A percentile compares a stretch with the other conserved stretches of the same genome.
phyloP scores from a whole-genome alignment of 2,888 invertebrate genomes.

The Piscicola geometra region DNA sequence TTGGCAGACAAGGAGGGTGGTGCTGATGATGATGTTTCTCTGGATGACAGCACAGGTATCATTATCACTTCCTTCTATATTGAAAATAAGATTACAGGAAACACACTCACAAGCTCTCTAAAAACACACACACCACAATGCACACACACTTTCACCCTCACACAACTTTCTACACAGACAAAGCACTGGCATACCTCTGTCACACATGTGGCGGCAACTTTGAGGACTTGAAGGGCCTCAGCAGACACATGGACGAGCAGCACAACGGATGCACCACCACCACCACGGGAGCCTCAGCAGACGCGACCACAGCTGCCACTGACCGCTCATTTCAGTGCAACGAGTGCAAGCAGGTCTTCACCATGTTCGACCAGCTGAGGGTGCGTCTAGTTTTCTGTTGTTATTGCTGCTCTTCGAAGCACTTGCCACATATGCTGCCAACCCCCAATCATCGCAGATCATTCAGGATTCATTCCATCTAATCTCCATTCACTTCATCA shows the following conservation, averaged over 20 bases:
- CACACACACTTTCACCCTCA: neutral
- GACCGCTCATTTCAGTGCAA: neutral
- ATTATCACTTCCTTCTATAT: no score
- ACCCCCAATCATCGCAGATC: no score
- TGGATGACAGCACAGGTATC: no score
- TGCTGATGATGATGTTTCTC: neutral
- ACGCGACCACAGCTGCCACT: neutral
- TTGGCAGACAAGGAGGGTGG: neutral
- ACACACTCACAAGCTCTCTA: no score
- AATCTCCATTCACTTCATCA: no score
- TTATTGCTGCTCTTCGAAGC: no score
- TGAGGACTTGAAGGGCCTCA: neutral
- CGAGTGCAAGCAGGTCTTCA: constrained; percentile 20
- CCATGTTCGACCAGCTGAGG: constrained; percentile 32
- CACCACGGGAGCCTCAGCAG: neutral
- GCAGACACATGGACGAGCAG: constrained; percentile 19
- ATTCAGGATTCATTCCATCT: no score
- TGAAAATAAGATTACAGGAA: no score
- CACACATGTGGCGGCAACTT: constrained; percentile 34
- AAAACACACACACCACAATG: neutral
- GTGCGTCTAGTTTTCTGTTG: no score
- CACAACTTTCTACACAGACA: neutral
- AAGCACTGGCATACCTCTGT: constrained; percentile 19
- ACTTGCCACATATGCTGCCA: no score
- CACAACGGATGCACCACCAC: neutral